A percentile compares a stretch with the other conserved stretches of the same genome.
Conservation (phyloP, 2,888 invertebrate species). For the Parnassius mnemosyne region DNA sequence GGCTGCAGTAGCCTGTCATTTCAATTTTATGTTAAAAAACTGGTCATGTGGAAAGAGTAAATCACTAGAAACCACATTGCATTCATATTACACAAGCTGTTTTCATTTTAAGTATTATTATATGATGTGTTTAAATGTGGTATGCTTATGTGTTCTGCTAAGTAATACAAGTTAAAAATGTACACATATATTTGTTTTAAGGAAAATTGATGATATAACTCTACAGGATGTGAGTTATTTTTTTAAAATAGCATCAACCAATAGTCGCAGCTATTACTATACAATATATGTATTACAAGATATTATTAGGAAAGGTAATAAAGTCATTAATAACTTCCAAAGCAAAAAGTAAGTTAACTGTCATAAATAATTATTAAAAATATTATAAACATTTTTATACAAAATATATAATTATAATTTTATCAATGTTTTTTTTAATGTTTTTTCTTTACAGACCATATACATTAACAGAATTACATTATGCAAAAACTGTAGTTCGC, state of each 20-base stretch:
- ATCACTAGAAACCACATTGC: no score
- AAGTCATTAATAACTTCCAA: slow-evolving; percentile 33
- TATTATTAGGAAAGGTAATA: slow-evolving; percentile 40
- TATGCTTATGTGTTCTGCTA: no score
- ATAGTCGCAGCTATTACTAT: slow-evolving; percentile 47
- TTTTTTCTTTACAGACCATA: slow-evolving; percentile 49
- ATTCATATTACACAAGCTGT: no score
- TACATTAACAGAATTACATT: slow-evolving; percentile 57
- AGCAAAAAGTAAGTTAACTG: slow-evolving; percentile 41
- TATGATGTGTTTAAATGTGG: no score
- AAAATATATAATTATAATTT: no score
- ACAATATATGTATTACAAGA: slow-evolving; percentile 52
- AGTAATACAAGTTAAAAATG: no score
- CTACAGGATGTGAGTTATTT: slow-evolving; percentile 45
- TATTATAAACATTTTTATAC: no score
- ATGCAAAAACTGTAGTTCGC: slow-evolving; percentile 50
- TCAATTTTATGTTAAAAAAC: no score
- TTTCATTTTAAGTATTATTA: no score
- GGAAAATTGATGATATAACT: slow-evolving; percentile 38
- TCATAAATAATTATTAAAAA: no score
- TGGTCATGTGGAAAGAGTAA: no score
- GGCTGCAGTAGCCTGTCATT: no score
- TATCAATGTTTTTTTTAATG: not conserved
- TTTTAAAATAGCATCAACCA: slow-evolving; percentile 43
- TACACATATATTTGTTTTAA: slow-evolving; percentile 29